phyloP scores from a whole-genome alignment of 1,140 invertebrate genomes.

The Sinonovacula constricta region DNA sequence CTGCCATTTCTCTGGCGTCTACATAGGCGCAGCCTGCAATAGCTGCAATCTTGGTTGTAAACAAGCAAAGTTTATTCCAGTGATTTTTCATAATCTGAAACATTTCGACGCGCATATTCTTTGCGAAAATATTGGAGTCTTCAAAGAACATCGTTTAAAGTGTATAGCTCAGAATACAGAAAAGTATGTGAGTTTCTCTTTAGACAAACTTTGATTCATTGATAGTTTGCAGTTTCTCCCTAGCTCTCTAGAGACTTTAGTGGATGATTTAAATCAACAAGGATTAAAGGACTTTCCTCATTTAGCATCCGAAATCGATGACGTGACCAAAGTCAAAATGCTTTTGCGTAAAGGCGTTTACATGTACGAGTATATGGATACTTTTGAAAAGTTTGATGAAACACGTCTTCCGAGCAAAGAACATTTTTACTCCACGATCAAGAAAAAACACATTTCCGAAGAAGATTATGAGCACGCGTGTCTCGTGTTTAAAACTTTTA shows the following conservation, averaged over 20 bases:
- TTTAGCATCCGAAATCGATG: not conserved
- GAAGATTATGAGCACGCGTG: conserved; percentile 62
- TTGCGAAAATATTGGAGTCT: conserved; percentile 58
- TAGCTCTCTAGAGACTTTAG: not conserved
- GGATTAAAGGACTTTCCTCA: not conserved
- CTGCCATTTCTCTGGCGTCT: conserved; percentile 33
- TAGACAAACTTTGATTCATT: conserved; percentile 11
- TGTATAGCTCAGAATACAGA: conserved; percentile 77
- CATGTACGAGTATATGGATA: conserved; percentile 26
- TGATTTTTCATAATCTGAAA: conserved; percentile 77
- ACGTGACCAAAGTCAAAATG: not conserved
- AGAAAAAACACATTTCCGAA: conserved; percentile 34
- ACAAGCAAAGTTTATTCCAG: conserved; percentile 57
- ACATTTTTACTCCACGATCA: conserved; percentile 15
- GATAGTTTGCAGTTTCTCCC: conserved; percentile 1
- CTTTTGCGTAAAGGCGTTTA: conserved; percentile 8
- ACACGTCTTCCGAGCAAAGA: conserved; percentile 2
- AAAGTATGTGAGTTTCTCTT: conserved; percentile 55
- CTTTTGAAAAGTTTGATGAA: conserved; percentile 5
- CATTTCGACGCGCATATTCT: conserved; percentile 76
- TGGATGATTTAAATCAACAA: not conserved
- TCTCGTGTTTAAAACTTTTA: conserved; percentile 65
- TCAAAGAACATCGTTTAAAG: conserved; percentile 65
- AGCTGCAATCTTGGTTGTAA: conserved; percentile 36
- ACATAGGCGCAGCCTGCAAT: conserved; percentile 19